Evolutionary conservation across 2,888 invertebrate genomes (phyloP).

Genomic region (Vesta saturnalis): DNA sequence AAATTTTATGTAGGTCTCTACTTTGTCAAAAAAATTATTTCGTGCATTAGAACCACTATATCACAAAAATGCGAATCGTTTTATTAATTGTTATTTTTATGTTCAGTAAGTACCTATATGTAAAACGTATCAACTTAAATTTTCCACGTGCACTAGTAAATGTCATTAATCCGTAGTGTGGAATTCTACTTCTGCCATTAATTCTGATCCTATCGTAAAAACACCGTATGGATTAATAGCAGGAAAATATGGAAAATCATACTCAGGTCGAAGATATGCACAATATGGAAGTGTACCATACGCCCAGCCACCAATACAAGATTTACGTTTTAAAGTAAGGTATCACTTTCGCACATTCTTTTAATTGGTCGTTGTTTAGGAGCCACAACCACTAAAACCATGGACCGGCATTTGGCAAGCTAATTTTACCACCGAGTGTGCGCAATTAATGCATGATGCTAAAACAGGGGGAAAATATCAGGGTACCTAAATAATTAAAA

Average conservation of each 20-base stretch:
- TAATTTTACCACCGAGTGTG: constrained; percentile 28
- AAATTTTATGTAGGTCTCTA: too few relatives aligned
- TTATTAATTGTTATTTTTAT: too few relatives aligned
- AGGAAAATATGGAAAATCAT: constrained; percentile 43
- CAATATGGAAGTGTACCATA: constrained; percentile 72
- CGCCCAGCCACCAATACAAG: constrained; percentile 69
- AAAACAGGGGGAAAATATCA: background rate
- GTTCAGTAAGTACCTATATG: too few relatives aligned
- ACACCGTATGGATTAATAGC: constrained; percentile 33
- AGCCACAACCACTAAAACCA: constrained; percentile 34
- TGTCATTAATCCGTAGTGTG: too few relatives aligned
- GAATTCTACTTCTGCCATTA: too few relatives aligned
- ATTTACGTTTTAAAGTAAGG: constrained; percentile 64
- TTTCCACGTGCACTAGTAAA: too few relatives aligned
- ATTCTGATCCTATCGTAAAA: constrained; percentile 20
- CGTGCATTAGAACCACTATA: too few relatives aligned
- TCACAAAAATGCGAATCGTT: too few relatives aligned
- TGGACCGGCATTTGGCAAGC: constrained; percentile 42
- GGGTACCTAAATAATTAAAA: background rate
- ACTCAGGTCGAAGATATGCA: constrained; percentile 58
- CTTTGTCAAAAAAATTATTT: too few relatives aligned
- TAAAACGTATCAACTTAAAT: too few relatives aligned
- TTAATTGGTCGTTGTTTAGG: constrained; percentile 24
- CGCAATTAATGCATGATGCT: constrained; percentile 17
- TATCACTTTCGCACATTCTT: background rate